These are phyloP conservation scores for Halcyon senegalensis DNA, from an alignment of 2,113 vertebrate species.

Conservation along the genomic window DNA sequence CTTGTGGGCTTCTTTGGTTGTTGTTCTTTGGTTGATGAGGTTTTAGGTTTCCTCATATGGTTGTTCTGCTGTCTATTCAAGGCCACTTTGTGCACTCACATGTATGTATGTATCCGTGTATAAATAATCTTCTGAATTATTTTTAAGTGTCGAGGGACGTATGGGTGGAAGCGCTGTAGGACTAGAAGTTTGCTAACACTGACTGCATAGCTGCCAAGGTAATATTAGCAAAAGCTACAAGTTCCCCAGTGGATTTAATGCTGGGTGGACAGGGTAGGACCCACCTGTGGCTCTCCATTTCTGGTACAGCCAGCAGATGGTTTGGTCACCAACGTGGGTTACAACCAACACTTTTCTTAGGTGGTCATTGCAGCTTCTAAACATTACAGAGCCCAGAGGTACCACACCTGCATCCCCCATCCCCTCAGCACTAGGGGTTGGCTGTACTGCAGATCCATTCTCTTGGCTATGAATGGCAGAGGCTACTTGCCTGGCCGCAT, in stretches of 20 bases:
- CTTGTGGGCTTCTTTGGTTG: background rate
- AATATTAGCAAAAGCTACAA: background rate
- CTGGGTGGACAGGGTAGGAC: background rate
- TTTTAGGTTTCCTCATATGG: background rate
- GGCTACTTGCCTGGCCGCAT: background rate
- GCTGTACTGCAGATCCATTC: background rate
- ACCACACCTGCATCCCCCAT: accelerated
- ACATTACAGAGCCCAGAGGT: accelerated
- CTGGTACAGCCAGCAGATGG: background rate
- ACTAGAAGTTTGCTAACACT: background rate
- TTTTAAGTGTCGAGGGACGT: background rate
- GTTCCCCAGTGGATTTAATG: background rate
- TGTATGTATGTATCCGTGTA: background rate
- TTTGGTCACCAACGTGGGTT: background rate
- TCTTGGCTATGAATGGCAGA: background rate
- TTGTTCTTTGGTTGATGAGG: background rate
- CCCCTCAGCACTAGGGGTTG: background rate
- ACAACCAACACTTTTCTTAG: background rate
- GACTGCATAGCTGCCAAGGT: background rate
- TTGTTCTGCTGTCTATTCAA: background rate
- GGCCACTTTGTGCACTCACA: background rate
- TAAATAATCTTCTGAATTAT: background rate
- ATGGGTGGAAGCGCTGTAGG: background rate
- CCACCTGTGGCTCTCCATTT: background rate
- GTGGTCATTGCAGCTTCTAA: background rate